These are phyloP conservation scores for Acanthisitta chloris DNA, from an alignment of 2,113 vertebrate genomes.

Conservation along the genomic window DNA sequence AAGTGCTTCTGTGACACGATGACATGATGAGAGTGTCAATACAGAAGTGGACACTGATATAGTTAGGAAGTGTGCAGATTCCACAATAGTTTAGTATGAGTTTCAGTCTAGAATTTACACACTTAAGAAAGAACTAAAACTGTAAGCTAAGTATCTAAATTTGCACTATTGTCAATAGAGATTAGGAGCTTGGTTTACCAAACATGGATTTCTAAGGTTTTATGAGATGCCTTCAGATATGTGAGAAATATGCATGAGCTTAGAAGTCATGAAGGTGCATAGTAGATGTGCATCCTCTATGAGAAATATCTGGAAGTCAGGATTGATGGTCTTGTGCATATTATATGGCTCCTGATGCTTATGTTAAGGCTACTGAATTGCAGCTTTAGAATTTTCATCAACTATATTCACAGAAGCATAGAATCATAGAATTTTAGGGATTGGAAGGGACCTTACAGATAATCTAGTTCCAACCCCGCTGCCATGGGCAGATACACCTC, in stretches of 20 bases:
- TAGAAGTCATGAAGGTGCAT: not conserved
- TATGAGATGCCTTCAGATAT: not conserved
- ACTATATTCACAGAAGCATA: no score
- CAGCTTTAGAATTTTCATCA: not conserved
- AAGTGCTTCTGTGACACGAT: not conserved
- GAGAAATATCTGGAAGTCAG: not conserved
- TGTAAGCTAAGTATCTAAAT: not conserved
- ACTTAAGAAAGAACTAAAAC: not conserved
- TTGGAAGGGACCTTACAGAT: no score
- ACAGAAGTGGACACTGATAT: not conserved
- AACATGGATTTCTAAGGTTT: not conserved
- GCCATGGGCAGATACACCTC: no score
- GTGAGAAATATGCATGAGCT: not conserved
- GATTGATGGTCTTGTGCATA: not conserved
- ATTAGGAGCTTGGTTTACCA: not conserved
- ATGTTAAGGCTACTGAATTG: not conserved
- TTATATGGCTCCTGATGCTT: not conserved
- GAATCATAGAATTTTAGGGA: no score
- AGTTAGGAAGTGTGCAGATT: not conserved
- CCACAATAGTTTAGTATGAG: not conserved
- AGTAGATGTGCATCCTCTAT: not conserved
- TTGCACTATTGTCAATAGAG: not conserved
- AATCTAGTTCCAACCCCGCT: no score
- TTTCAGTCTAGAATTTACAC: not conserved
- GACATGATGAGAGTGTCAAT: not conserved